Evolutionary conservation across 2,888 invertebrate species (phyloP).

Genomic region (Acanthoscelides obtectus): DNA sequence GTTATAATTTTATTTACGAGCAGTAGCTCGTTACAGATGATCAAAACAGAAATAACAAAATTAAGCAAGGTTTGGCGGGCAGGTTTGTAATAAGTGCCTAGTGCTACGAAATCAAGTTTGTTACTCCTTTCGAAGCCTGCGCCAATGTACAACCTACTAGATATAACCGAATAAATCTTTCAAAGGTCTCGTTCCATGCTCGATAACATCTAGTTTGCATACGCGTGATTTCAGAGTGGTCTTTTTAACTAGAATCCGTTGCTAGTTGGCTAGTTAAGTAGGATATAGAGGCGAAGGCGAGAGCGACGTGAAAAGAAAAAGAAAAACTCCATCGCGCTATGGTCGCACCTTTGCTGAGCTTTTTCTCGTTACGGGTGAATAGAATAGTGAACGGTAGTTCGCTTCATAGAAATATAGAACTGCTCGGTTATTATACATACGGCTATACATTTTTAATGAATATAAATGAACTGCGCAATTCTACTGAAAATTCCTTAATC

Average conservation of each 20-base stretch:
- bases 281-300: conserved; percentile 3
- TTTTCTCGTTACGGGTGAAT: not conserved
- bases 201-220: conserved; percentile 17
- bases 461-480: too few relatives aligned
- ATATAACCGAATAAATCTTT: not conserved
- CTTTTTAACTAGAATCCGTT: conserved; percentile 9
- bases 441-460: too few relatives aligned
- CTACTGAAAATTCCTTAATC: too few relatives aligned
- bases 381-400: not conserved
- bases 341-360: not conserved
- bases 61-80: too few relatives aligned
- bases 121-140: not conserved
- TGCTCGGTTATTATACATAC: not conserved
- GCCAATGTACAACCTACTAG: not conserved
- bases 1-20: too few relatives aligned
- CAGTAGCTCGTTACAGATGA: too few relatives aligned
- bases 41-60: too few relatives aligned
- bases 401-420: not conserved
- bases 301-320: not conserved
- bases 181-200: not conserved
- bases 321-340: not conserved
- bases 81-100: too few relatives aligned
- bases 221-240: conserved; percentile 13
- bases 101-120: not conserved
- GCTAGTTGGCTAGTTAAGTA: conserved; percentile 3